Percentiles rank a stretch among this genome's conserved stretches.
These are phyloP conservation scores for Periophthalmus modestus DNA, from an alignment of 2,113 vertebrate genomes.

Conservation along the genomic window DNA sequence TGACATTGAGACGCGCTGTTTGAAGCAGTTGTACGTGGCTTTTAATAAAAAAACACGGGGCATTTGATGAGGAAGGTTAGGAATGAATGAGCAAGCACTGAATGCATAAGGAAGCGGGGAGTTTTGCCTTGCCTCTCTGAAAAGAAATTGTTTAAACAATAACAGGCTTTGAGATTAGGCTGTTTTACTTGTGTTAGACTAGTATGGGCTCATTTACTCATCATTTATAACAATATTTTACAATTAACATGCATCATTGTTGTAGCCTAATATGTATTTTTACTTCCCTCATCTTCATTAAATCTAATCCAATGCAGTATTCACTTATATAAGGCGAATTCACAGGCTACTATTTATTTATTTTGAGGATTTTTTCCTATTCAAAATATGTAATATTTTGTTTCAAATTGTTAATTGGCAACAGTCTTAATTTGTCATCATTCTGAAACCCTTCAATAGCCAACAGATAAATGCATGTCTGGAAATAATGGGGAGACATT, in stretches of 20 bases:
- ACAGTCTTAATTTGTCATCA: too few species aligned
- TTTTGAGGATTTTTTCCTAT: too few species aligned
- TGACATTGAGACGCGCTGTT: slow-evolving; percentile 21
- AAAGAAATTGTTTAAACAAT: not conserved
- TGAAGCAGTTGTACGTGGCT: not conserved
- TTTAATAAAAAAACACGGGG: slow-evolving; percentile 4
- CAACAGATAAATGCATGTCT: not conserved
- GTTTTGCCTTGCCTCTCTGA: not conserved
- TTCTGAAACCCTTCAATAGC: not conserved
- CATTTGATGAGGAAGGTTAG: slow-evolving; percentile 1
- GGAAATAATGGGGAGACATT: not conserved
- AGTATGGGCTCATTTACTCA: not conserved
- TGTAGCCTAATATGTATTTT: too few species aligned
- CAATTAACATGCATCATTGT: too few species aligned
- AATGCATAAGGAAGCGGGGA: not conserved
- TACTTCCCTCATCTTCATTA: too few species aligned
- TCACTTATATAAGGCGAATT: not conserved
- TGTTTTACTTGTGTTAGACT: not conserved
- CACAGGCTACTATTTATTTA: not conserved
- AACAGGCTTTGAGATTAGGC: not conserved
- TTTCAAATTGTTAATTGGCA: too few species aligned
- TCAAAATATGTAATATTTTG: too few species aligned
- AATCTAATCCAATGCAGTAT: not conserved
- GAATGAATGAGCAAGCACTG: not conserved
- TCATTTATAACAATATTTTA: not conserved